Conservation (phyloP, 1,140 invertebrate genomes). For the Halesus radiatus region DNA sequence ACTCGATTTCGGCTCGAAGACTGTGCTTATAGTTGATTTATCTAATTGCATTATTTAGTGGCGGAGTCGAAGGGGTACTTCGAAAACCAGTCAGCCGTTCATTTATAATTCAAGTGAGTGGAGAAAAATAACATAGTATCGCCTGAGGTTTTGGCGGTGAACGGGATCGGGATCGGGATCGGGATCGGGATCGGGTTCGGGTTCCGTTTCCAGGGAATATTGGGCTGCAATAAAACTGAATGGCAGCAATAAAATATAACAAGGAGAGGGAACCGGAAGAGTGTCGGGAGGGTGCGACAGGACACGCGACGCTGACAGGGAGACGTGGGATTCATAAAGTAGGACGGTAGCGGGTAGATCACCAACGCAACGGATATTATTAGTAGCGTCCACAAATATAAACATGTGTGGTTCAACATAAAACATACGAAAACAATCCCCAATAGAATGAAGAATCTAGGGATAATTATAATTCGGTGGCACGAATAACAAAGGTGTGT, state of each 20-base stretch:
- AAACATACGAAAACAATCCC: too few relatives aligned
- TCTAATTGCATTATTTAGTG: too few relatives aligned
- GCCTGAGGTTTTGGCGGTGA: neutral
- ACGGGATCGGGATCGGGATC: neutral
- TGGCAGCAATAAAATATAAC: slow-evolving; percentile 17
- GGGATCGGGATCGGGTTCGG: neutral
- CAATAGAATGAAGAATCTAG: too few relatives aligned
- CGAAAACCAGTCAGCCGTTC: too few relatives aligned
- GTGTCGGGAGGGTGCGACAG: neutral
- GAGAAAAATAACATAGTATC: neutral
- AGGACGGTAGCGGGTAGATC: neutral
- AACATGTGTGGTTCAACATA: too few relatives aligned
- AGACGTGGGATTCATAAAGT: neutral
- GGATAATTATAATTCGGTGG: too few relatives aligned
- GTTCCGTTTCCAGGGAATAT: slow-evolving; percentile 2
- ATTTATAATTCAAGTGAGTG: too few relatives aligned
- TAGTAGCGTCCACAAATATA: too few relatives aligned
- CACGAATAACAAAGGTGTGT: neutral
- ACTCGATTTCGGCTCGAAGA: too few relatives aligned
- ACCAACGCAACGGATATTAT: neutral
- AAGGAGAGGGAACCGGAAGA: slow-evolving; percentile 3
- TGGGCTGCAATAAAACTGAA: slow-evolving; percentile 14
- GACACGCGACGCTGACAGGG: neutral
- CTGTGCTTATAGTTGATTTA: too few relatives aligned
- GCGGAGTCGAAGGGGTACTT: too few relatives aligned